Conservation (phyloP, 1,140 invertebrate species). For the Zaprionus davidi region DNA sequence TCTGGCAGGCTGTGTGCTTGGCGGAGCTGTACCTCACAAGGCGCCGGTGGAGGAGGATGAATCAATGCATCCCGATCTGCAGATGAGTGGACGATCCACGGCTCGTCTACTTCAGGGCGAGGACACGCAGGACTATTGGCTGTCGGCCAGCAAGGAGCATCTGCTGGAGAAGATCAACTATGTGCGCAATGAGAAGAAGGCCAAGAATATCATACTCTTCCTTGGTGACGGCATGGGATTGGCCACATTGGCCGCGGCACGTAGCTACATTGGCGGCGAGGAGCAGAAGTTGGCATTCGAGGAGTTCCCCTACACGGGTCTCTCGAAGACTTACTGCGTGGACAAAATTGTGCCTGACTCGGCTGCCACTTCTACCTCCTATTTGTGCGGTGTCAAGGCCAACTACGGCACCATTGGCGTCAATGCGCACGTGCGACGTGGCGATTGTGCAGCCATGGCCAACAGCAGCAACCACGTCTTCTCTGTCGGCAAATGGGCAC, state of each 20-base stretch:
- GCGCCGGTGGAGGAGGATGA: slow-evolving; percentile 35
- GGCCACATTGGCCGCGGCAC: slow-evolving; percentile 89
- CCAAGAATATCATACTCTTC: slow-evolving; percentile 92
- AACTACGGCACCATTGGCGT: slow-evolving; percentile 92
- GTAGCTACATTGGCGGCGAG: slow-evolving; percentile 88
- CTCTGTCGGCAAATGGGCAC: slow-evolving; percentile 90
- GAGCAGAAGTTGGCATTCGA: slow-evolving; percentile 90
- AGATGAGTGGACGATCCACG: not conserved
- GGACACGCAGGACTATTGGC: slow-evolving; percentile 80
- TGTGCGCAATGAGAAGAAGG: slow-evolving; percentile 84
- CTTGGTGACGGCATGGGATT: slow-evolving; percentile 93
- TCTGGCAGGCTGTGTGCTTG: slow-evolving; percentile 23
- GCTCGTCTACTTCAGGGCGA: slow-evolving; percentile 41
- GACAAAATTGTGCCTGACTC: slow-evolving; percentile 93
- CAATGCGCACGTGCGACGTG: slow-evolving; percentile 87
- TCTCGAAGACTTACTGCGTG: slow-evolving; percentile 93
- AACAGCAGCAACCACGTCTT: slow-evolving; percentile 86
- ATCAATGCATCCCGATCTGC: slow-evolving; percentile 65
- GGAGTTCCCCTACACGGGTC: slow-evolving; percentile 89
- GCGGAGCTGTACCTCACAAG: slow-evolving; percentile 56
- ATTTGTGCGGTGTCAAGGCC: slow-evolving; percentile 93
- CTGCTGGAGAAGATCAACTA: slow-evolving; percentile 62
- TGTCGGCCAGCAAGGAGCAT: slow-evolving; percentile 66
- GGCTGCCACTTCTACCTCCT: slow-evolving; percentile 90
- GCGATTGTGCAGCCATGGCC: slow-evolving; percentile 86